phyloP scores from a whole-genome alignment of 2,797 vertebrate species.

The Squalus acanthias region DNA sequence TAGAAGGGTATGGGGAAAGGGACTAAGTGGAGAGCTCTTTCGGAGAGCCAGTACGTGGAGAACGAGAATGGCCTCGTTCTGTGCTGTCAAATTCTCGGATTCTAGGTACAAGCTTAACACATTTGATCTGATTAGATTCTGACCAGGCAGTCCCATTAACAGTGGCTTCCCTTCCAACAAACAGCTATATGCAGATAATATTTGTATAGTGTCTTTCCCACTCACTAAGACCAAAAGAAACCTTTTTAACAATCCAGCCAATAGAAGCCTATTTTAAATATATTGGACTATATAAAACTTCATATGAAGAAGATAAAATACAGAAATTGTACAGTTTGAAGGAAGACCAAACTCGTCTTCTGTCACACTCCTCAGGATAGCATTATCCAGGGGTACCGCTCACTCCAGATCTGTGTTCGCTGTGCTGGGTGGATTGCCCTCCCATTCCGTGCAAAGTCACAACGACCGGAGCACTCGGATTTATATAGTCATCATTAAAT shows the following conservation, averaged over 20 bases:
- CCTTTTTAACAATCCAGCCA: background rate
- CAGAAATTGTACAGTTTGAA: background rate
- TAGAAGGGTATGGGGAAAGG: background rate
- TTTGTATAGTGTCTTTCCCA: background rate
- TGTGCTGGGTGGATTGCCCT: background rate
- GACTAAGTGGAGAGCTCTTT: background rate
- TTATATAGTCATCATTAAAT: background rate
- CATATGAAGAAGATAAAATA: background rate
- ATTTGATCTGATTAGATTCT: background rate
- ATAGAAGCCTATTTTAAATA: background rate
- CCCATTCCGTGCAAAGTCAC: background rate
- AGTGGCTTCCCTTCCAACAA: background rate
- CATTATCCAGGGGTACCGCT: background rate
- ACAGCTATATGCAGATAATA: background rate
- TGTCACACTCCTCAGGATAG: background rate
- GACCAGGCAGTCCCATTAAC: background rate
- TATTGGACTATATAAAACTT: too few species aligned
- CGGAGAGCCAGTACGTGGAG: background rate
- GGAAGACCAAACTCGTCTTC: background rate
- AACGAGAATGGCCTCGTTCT: background rate
- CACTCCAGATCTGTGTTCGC: background rate
- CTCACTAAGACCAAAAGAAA: background rate
- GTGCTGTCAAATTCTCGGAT: background rate
- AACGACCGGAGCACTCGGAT: background rate
- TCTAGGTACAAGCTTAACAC: background rate